phyloP scores from a whole-genome alignment of 2,113 vertebrate species.

The Recurvirostra avosetta region DNA sequence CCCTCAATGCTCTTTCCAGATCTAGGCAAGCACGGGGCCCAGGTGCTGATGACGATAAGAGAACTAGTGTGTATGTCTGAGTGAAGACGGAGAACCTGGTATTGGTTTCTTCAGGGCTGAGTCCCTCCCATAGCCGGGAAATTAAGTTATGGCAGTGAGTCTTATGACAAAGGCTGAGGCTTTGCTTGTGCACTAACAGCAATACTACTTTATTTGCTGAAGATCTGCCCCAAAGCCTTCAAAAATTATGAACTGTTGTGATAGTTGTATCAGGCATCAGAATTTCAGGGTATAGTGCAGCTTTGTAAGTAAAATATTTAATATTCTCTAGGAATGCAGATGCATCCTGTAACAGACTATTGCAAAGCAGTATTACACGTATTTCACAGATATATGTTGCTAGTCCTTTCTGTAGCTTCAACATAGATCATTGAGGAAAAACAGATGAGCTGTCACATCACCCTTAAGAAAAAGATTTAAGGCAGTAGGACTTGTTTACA shows the following conservation, averaged over 20 bases:
- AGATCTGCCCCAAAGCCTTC: neutral
- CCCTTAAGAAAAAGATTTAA: neutral
- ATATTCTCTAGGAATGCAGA: neutral
- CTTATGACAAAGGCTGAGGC: neutral
- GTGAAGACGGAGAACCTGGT: neutral
- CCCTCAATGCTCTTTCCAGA: neutral
- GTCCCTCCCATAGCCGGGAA: neutral
- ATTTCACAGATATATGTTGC: neutral
- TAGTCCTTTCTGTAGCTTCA: neutral
- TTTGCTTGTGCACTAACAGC: neutral
- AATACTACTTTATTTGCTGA: neutral
- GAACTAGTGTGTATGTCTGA: neutral
- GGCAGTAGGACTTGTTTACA: neutral
- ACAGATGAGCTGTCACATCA: neutral
- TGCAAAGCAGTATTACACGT: neutral
- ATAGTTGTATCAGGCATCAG: neutral
- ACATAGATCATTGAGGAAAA: neutral
- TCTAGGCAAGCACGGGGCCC: neutral
- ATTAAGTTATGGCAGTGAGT: neutral
- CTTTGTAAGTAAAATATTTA: neutral
- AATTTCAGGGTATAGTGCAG: neutral
- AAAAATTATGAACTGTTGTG: neutral
- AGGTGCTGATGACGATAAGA: neutral
- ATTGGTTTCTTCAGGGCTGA: neutral
- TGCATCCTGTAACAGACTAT: neutral